Conservation (phyloP, 1,140 invertebrate genomes). For the Gryon sp. region DNA sequence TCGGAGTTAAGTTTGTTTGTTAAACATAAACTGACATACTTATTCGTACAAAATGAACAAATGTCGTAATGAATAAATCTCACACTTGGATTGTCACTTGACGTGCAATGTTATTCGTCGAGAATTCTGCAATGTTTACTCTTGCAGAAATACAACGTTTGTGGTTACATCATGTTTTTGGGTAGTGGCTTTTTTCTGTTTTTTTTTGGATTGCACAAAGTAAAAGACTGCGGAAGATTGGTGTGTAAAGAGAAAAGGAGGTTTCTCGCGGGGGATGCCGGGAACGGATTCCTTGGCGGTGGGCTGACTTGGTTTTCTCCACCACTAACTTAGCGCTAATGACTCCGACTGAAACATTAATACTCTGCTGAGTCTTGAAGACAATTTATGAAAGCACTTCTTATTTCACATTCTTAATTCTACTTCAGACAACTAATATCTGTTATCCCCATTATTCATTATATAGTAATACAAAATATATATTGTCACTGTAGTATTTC, state of each 20-base stretch:
- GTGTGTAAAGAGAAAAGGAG: conserved; percentile 14
- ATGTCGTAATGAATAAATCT: conserved; percentile 10
- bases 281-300: background rate
- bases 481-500: too few species aligned
- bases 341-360: conserved; percentile 33
- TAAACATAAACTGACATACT: too few species aligned
- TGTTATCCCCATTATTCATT: too few species aligned
- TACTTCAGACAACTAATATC: conserved; percentile 14
- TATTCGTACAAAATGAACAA: too few species aligned
- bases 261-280: too few species aligned
- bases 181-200: conserved; percentile 31
- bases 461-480: too few species aligned
- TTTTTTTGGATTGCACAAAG: conserved; percentile 22
- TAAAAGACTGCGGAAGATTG: conserved; percentile 14
- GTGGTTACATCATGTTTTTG: conserved; percentile 20
- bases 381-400: conserved; percentile 29
- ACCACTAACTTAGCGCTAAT: conserved; percentile 21
- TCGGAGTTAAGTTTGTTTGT: too few species aligned
- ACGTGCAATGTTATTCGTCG: background rate
- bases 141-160: conserved; percentile 24
- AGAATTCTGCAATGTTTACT: background rate
- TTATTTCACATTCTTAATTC: conserved; percentile 9
- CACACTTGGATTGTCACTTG: conserved; percentile 8
- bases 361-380: conserved; percentile 23
- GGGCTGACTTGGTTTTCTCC: conserved; percentile 24